phyloP scores from a whole-genome alignment of 2,797 vertebrate species.

The Epinephelus malabaricus region DNA sequence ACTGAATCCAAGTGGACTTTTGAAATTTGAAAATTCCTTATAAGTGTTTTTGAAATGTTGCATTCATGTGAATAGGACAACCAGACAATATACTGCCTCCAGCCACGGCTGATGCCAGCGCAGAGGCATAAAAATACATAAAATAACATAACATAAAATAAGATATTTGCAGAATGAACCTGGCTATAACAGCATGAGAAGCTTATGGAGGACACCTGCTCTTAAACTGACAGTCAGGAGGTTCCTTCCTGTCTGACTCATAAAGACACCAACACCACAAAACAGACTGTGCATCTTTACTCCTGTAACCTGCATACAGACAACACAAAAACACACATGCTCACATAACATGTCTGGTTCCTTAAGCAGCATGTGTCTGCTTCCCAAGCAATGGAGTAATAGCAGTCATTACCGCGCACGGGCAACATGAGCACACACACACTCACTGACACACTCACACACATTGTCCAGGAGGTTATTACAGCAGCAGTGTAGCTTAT shows the following conservation, averaged over 20 bases:
- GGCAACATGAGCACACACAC: constrained; percentile 26
- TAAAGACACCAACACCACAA: neutral
- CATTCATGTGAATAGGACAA: too few species aligned
- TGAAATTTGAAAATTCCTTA: too few species aligned
- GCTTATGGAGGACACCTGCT: constrained; percentile 9
- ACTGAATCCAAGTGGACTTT: too few species aligned
- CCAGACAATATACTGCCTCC: too few species aligned
- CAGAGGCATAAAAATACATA: neutral
- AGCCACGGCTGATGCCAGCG: too few species aligned
- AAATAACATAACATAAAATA: neutral
- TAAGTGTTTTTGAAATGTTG: too few species aligned
- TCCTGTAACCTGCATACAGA: constrained; percentile 4
- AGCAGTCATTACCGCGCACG: constrained; percentile 74
- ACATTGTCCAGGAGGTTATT: constrained; percentile 83
- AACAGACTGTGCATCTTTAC: constrained; percentile 5
- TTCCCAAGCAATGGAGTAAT: constrained; percentile 76
- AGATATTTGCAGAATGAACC: neutral
- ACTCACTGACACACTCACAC: constrained; percentile 15
- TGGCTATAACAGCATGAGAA: neutral
- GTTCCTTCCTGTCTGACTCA: constrained; percentile 1
- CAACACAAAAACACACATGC: constrained; percentile 14
- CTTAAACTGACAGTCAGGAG: neutral
- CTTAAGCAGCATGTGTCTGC: constrained; percentile 54
- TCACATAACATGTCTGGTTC: constrained; percentile 58
- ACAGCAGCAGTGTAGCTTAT: constrained; percentile 79